phyloP scores from a whole-genome alignment of 1,140 invertebrate species.

The Oreohelix idahoensis region DNA sequence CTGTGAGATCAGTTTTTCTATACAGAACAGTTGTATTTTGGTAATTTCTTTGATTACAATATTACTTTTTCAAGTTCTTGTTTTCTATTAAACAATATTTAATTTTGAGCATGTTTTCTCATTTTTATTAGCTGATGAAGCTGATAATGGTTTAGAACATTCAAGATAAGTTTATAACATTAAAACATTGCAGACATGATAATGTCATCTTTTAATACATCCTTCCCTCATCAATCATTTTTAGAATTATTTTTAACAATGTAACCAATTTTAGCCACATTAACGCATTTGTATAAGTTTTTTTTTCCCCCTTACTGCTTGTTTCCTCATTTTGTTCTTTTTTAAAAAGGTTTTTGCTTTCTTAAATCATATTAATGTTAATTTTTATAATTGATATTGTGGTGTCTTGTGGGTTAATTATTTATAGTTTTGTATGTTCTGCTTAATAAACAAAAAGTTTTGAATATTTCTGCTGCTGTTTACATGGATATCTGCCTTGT shows the following conservation, averaged over 20 bases:
- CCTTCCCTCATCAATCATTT: background rate
- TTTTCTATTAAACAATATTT: background rate
- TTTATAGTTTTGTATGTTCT: slow-evolving; percentile 45
- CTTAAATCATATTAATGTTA: slow-evolving; percentile 25
- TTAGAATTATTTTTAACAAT: background rate
- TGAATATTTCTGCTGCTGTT: background rate
- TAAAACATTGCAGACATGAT: background rate
- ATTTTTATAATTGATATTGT: slow-evolving; percentile 41
- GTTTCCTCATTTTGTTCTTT: background rate
- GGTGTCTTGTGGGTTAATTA: slow-evolving; percentile 42
- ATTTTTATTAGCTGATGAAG: background rate
- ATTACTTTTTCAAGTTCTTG: background rate
- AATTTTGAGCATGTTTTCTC: background rate
- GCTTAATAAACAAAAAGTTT: slow-evolving; percentile 33
- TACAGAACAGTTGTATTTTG: background rate
- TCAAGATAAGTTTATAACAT: background rate
- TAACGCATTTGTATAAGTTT: background rate
- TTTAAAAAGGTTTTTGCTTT: background rate
- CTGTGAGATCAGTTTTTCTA: background rate
- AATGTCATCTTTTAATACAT: background rate
- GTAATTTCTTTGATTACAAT: background rate
- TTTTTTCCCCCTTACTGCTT: background rate
- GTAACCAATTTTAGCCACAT: background rate
- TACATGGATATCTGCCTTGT: too few relatives aligned
- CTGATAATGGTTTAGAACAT: background rate